Evolutionary conservation across 2,888 invertebrate genomes (phyloP).

Genomic region (Cetonia aurata): DNA sequence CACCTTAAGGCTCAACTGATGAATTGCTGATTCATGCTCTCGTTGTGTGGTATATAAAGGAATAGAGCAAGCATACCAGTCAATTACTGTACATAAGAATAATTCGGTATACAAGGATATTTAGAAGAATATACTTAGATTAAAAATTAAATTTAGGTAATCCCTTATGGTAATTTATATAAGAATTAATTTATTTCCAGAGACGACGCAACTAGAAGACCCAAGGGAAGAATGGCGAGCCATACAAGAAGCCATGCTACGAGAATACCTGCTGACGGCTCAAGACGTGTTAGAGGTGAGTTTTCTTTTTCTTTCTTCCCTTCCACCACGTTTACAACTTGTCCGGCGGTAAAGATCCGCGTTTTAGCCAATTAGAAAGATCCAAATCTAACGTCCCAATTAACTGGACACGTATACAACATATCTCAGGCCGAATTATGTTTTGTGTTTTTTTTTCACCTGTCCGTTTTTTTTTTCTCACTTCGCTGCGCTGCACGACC

Average conservation of each 20-base stretch:
- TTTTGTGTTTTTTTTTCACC: neutral
- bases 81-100: too few relatives aligned
- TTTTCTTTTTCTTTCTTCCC: neutral
- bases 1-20: too few relatives aligned
- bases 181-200: slow-evolving; percentile 69
- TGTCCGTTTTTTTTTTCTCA: neutral
- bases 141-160: too few relatives aligned
- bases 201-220: slow-evolving; percentile 96
- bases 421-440: neutral
- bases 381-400: neutral
- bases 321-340: neutral
- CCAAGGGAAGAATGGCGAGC: slow-evolving; percentile 97
- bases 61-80: too few relatives aligned
- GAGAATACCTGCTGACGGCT: slow-evolving; percentile 95
- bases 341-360: neutral
- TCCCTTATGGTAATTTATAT: too few relatives aligned
- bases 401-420: neutral
- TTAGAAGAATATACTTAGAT: too few relatives aligned
- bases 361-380: neutral
- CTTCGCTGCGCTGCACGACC: neutral
- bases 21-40: too few relatives aligned
- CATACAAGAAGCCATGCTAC: slow-evolving; percentile 96
- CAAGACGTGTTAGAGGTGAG: slow-evolving; percentile 93
- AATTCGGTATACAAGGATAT: too few relatives aligned
- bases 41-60: too few relatives aligned